phyloP scores from a whole-genome alignment of 2,113 vertebrate genomes.

The Chitala chitala region DNA sequence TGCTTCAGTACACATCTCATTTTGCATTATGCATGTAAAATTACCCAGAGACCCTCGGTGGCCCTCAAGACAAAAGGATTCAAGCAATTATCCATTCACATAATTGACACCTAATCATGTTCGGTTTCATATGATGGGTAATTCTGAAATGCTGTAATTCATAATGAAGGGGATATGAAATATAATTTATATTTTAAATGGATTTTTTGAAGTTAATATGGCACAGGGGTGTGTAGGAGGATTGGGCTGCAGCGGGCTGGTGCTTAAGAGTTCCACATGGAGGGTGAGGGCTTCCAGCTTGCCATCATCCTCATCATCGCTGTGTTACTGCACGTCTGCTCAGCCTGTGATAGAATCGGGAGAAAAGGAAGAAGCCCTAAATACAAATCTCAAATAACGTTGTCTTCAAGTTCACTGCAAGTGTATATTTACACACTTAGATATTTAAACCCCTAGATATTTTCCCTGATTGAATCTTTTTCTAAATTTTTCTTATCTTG shows the following conservation, averaged over 20 bases:
- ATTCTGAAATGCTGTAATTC: background rate
- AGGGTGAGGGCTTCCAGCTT: background rate
- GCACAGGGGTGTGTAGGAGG: background rate
- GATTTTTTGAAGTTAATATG: background rate
- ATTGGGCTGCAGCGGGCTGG: background rate
- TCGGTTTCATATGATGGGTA: background rate
- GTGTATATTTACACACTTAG: too few species aligned
- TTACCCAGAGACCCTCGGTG: background rate
- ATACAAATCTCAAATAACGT: too few species aligned
- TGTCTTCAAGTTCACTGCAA: too few species aligned
- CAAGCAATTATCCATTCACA: slow-evolving; percentile 2
- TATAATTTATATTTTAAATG: background rate
- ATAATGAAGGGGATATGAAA: background rate
- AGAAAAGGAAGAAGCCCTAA: too few species aligned
- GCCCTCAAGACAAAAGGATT: background rate
- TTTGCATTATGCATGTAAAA: background rate
- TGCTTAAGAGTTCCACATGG: background rate
- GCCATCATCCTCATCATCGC: background rate
- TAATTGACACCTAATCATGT: background rate
- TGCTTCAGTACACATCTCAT: background rate
- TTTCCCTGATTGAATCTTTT: too few species aligned
- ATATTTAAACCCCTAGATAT: too few species aligned
- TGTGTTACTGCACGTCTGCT: too few species aligned
- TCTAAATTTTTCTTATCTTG: too few species aligned
- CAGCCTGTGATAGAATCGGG: too few species aligned